Conservation (phyloP, 2,113 vertebrate genomes). For the Protobothrops flavoviridis region DNA sequence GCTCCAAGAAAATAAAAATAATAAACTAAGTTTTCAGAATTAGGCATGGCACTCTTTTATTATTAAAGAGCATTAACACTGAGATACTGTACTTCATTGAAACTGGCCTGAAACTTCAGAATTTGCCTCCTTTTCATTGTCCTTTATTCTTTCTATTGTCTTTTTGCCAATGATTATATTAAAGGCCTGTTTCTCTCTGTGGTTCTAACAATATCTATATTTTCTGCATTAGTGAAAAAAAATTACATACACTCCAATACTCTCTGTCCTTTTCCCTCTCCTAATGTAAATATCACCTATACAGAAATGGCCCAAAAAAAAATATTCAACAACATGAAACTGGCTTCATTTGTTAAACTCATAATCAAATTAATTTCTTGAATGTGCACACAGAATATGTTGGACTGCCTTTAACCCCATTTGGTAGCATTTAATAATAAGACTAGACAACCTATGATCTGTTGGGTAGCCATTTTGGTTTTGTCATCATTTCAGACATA, state of each 20-base stretch:
- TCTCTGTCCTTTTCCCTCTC: slow-evolving; percentile 34
- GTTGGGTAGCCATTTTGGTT: too few species aligned
- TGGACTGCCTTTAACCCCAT: neutral
- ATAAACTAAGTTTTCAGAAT: slow-evolving; percentile 29
- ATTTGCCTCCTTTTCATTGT: slow-evolving; percentile 27
- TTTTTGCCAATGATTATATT: slow-evolving; percentile 21
- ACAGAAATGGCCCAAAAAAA: slow-evolving; percentile 50
- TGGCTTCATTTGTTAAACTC: slow-evolving; percentile 54
- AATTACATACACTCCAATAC: slow-evolving; percentile 14
- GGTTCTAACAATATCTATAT: slow-evolving; percentile 16
- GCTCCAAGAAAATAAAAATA: slow-evolving; percentile 27
- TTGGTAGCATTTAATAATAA: fast-evolving
- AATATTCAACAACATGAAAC: slow-evolving; percentile 56
- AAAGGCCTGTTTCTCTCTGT: neutral
- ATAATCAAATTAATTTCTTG: slow-evolving; percentile 11
- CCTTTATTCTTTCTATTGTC: slow-evolving; percentile 37
- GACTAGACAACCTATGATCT: too few species aligned
- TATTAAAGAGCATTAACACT: neutral
- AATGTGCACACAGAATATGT: slow-evolving; percentile 22
- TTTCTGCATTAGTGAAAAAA: neutral
- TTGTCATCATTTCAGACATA: too few species aligned
- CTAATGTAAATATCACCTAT: slow-evolving; percentile 44
- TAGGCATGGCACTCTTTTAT: slow-evolving; percentile 27
- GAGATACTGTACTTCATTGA: slow-evolving; percentile 1
- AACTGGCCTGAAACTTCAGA: slow-evolving; percentile 17